phyloP scores from a whole-genome alignment of 2,113 vertebrate genomes.

The Boleophthalmus pectinirostris region DNA sequence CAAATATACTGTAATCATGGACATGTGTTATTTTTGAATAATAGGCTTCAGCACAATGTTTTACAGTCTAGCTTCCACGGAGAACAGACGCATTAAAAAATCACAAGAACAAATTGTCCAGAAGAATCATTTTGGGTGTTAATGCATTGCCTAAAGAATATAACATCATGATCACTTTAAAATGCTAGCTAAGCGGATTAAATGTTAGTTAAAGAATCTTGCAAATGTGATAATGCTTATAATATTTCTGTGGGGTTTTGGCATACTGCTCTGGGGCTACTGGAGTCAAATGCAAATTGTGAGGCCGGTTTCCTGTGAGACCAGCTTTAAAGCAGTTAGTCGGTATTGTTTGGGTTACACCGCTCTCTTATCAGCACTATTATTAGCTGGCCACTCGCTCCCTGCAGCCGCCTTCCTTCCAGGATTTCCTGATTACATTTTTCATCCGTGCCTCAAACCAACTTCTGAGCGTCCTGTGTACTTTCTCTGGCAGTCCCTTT shows the following conservation, averaged over 20 bases:
- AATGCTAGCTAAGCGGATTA: slow-evolving; percentile 25
- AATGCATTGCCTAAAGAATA: background rate
- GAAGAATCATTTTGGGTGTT: background rate
- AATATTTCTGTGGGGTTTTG: slow-evolving; percentile 33
- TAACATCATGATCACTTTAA: slow-evolving; percentile 6
- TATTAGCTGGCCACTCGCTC: slow-evolving; percentile 66
- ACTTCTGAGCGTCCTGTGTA: slow-evolving; percentile 39
- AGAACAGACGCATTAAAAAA: background rate
- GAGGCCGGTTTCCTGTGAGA: slow-evolving; percentile 45
- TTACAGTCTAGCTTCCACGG: background rate
- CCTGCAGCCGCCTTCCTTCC: slow-evolving; percentile 67
- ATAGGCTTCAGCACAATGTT: background rate
- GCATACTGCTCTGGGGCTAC: slow-evolving; percentile 26
- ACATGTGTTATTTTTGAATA: slow-evolving; percentile 39
- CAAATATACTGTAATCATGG: background rate
- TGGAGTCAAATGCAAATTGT: slow-evolving; percentile 33
- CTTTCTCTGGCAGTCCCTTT: slow-evolving; percentile 51
- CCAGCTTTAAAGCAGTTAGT: slow-evolving; percentile 54
- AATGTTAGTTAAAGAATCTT: slow-evolving; percentile 10
- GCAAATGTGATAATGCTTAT: slow-evolving; percentile 29
- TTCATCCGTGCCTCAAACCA: slow-evolving; percentile 43
- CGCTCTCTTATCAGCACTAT: slow-evolving; percentile 68
- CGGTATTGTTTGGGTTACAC: slow-evolving; percentile 61
- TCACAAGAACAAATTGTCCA: background rate
- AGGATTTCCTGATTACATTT: slow-evolving; percentile 72